These are phyloP conservation scores for Chymomyza caudatula DNA, from an alignment of 2,888 invertebrate genomes.

Conservation along the genomic window DNA sequence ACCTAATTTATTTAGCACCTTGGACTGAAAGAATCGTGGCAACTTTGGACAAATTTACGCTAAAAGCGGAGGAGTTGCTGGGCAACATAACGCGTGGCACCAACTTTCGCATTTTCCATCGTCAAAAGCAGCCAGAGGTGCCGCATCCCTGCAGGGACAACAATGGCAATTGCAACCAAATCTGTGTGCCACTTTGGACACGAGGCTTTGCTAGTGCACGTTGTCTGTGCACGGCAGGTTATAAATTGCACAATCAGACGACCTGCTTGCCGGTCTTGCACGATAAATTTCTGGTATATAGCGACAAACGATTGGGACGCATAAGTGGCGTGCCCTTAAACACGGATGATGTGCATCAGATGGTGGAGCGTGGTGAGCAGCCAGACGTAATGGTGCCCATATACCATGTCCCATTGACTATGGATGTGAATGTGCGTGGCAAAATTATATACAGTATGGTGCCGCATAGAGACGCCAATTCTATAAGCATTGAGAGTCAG, in stretches of 20 bases:
- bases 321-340: slow-evolving; percentile 82
- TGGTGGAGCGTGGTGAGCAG: slow-evolving; percentile 52
- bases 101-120: slow-evolving; percentile 86
- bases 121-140: slow-evolving; percentile 86
- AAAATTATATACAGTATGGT: slow-evolving; percentile 83
- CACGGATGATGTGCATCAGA: slow-evolving; percentile 63
- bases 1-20: slow-evolving; percentile 85
- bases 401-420: slow-evolving; percentile 81
- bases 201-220: slow-evolving; percentile 80
- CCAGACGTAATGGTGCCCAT: slow-evolving; percentile 85
- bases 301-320: slow-evolving; percentile 84
- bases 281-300: slow-evolving; percentile 83
- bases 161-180: slow-evolving; percentile 86
- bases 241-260: slow-evolving; percentile 80
- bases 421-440: slow-evolving; percentile 83
- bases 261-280: slow-evolving; percentile 82
- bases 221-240: slow-evolving; percentile 87
- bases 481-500: slow-evolving; percentile 81
- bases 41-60: slow-evolving; percentile 81
- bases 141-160: slow-evolving; percentile 84
- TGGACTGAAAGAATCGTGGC: slow-evolving; percentile 84
- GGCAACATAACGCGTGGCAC: slow-evolving; percentile 81
- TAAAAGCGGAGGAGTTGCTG: slow-evolving; percentile 78
- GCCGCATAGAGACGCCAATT: not conserved
- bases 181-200: slow-evolving; percentile 85